Evolutionary conservation across 2,797 vertebrate genomes (phyloP), one percentile per base, ranked within the genome.

Genomic region (Megaceryle alcyon): DNA sequence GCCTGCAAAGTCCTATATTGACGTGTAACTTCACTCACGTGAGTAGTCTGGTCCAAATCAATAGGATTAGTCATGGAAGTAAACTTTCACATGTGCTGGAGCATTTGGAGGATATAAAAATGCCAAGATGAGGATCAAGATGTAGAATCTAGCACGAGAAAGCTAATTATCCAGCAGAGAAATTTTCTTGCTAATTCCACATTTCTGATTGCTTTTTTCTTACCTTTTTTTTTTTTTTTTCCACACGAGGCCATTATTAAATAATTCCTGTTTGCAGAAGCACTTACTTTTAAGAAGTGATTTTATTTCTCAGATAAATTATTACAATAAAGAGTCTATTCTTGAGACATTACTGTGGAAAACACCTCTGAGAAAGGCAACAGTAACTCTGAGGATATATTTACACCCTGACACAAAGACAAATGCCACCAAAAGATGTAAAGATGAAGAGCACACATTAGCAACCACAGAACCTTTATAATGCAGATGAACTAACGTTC

Each of bases 21-120:
- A 72, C 43, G 63, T 0, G 0, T 63, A 82, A 84, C 56, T 64
- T 94, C 72, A 37, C 64, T 90, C 72, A 68, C 0, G 0, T 60
- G 33, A 71, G 37, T 13, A 81, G 79, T 68, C 64, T 53, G 63
- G 80, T 73, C 29, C 41, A 33, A 61, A 81, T 78, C 64, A 75
- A 92, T 31, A 86, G 69, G 65, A 91, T 91, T 89, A 91, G 76
- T 81, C 65, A 81, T 31, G 26, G 56, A 87, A 93, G 60, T 64
- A 85, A 82, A 91, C 41, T 68, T 92, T 48, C 57, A 46, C 0
- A 0, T 57, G 57, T 37, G 19, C 37, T 33, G 53, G 25, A 77
- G 48, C 60, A n/a, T 79, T 93, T 88, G 75, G 43, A 78, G 33
- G 25, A 49, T 35, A 29, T 48, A 79, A 81, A 96, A 95, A 85